Base-by-base conservation (phyloP, 2,888 invertebrate genomes). In the Yponomeuta plumbellus region DNA sequence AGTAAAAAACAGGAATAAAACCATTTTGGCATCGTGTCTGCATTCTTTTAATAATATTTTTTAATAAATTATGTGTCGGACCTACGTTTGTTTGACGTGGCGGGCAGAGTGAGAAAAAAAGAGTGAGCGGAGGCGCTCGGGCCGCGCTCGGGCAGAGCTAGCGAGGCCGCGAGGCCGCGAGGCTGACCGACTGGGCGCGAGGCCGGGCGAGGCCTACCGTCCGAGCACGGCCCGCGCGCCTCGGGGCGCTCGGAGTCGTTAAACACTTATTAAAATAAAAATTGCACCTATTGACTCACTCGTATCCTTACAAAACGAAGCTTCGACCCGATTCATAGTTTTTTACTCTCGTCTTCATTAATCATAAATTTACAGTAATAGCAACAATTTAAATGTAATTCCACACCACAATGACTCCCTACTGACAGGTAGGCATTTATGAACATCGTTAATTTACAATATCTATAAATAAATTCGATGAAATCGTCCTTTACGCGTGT, bases 381-480 rank as follows among this genome's bases (percentile, higher is more conserved):
- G 87, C 88, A 86, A 87, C 88, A 87, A 86, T 85, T 86, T 83
- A 86, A 83, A 86, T 84, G 74, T 85, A 85, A 80, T 52, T 86
- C 86, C 88, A 87, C 88, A 86, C 88, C 88, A 83, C 83, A 80
- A 81, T 83, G 84, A 80, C 82, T 81, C 77, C 85, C 88, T 80
- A 81, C 83, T 78, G 80, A 77, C 80, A 76, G 84, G 86, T 77
- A 80, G 87, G 85, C 83, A 80, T 79, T 79, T 79, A 81, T 80
- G 84, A 82, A 83, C 85, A 81, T 85, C 83, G 80, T 88, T 83
- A 84, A 81, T 88, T 87, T 84, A 87, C 83, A 86, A 87, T 86
- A 85, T 88, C 88, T 90, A 90, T 86, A 89, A 89, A 89, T 90
- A 90, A 90, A 90, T 90, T 90, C 90, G 90, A 90, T 88, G 90